Conservation (phyloP, 2,113 vertebrate species). For the Hemiprocne comata region DNA sequence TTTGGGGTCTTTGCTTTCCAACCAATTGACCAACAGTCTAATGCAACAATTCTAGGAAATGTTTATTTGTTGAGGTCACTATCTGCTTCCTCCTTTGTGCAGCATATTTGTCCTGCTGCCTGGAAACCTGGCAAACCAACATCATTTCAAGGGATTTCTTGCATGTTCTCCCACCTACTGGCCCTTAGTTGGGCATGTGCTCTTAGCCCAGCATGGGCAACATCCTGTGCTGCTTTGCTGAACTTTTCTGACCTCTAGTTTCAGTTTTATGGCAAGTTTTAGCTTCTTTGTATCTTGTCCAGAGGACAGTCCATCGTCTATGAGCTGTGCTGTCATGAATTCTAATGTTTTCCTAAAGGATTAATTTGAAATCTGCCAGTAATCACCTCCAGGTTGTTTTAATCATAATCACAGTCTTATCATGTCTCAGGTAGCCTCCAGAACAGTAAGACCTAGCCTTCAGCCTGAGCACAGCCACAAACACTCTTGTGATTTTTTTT, state of each 20-base stretch:
- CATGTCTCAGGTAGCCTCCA: constrained; percentile 36
- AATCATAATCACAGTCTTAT: constrained; percentile 39
- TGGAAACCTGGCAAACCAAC: not conserved
- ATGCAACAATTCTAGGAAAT: not conserved
- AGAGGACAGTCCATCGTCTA: not conserved
- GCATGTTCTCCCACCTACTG: not conserved
- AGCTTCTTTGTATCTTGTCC: not conserved
- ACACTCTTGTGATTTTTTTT: not conserved
- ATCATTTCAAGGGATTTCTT: constrained; percentile 8
- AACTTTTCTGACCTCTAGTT: not conserved
- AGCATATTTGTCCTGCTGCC: not conserved
- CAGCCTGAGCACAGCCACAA: not conserved
- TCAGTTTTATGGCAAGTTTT: not conserved
- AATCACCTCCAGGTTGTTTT: constrained; percentile 52
- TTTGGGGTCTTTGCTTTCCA: not conserved
- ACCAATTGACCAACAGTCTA: not conserved
- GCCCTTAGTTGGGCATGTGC: not conserved
- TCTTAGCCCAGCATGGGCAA: not conserved
- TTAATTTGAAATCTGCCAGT: constrained; percentile 50
- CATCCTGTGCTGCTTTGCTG: not conserved
- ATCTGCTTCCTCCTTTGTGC: not conserved
- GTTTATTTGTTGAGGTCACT: not conserved
- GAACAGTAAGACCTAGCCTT: constrained; percentile 11
- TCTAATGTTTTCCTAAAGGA: constrained; percentile 58
- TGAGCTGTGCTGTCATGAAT: constrained; percentile 13